Evolutionary conservation across 2,888 invertebrate genomes (phyloP).

Genomic region (Bimastos eiseni): DNA sequence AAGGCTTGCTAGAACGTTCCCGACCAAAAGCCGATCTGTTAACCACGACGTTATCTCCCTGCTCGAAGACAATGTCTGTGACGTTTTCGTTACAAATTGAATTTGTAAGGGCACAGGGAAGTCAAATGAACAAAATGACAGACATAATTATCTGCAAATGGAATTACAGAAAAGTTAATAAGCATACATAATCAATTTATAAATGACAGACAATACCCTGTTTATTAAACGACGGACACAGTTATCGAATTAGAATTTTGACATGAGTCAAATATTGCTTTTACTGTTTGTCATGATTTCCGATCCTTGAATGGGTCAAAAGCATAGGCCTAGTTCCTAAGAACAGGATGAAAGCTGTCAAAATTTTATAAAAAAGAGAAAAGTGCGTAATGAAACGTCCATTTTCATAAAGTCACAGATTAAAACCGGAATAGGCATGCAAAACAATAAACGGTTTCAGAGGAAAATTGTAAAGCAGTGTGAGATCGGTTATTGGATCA

Average conservation of each 20-base stretch:
- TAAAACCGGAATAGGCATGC: neutral
- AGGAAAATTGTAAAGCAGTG: neutral
- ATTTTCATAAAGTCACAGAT: too few species aligned
- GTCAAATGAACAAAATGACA: neutral
- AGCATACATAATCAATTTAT: neutral
- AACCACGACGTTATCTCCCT: too few species aligned
- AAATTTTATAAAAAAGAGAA: neutral
- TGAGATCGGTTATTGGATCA: neutral
- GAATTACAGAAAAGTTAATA: neutral
- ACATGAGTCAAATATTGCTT: neutral
- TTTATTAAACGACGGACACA: neutral
- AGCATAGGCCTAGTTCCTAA: neutral
- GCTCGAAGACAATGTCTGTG: neutral
- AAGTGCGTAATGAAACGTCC: neutral
- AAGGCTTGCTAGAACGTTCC: conserved; percentile 4
- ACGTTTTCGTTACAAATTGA: neutral
- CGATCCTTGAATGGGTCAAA: neutral
- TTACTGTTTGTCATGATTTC: neutral
- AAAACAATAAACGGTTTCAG: neutral
- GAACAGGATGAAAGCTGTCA: neutral
- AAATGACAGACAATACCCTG: neutral
- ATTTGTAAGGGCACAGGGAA: neutral
- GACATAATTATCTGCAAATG: neutral
- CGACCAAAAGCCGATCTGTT: neutral
- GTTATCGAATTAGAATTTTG: neutral